phyloP scores from a whole-genome alignment of 1,140 invertebrate genomes.

The Bilobella aurantiaca region DNA sequence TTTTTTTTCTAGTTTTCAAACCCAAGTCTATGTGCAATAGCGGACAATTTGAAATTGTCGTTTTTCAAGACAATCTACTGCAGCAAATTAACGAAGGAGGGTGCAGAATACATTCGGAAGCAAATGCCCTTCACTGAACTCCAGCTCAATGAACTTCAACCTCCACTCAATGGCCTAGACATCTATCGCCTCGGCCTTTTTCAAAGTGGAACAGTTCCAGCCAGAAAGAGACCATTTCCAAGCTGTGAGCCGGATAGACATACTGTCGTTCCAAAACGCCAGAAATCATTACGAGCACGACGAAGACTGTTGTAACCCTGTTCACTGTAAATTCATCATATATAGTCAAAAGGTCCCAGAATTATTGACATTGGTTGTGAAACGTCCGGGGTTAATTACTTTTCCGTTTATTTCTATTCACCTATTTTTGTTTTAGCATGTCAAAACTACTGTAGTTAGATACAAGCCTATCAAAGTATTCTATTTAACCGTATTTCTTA shows the following conservation, averaged over 20 bases:
- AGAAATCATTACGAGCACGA: no score
- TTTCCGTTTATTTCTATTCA: no score
- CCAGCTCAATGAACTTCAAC: background rate
- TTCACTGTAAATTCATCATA: no score
- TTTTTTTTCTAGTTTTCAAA: constrained; percentile 4
- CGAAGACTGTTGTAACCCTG: no score
- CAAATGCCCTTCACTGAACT: background rate
- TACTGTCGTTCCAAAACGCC: background rate
- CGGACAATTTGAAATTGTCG: background rate
- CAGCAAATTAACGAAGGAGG: background rate
- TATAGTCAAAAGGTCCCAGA: no score
- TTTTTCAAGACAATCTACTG: background rate
- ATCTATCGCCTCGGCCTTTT: background rate
- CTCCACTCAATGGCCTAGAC: background rate
- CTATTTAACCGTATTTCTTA: no score
- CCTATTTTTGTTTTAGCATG: no score
- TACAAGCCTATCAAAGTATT: no score
- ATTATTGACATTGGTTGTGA: no score
- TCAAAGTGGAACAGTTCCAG: background rate
- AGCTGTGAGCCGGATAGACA: background rate
- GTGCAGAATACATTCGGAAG: background rate
- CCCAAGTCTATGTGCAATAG: background rate
- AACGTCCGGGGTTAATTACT: no score
- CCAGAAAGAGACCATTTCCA: background rate
- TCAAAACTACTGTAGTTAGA: no score